These are phyloP conservation scores for Gonioctena quinquepunctata DNA, from an alignment of 1,140 invertebrate species.

Conservation along the genomic window DNA sequence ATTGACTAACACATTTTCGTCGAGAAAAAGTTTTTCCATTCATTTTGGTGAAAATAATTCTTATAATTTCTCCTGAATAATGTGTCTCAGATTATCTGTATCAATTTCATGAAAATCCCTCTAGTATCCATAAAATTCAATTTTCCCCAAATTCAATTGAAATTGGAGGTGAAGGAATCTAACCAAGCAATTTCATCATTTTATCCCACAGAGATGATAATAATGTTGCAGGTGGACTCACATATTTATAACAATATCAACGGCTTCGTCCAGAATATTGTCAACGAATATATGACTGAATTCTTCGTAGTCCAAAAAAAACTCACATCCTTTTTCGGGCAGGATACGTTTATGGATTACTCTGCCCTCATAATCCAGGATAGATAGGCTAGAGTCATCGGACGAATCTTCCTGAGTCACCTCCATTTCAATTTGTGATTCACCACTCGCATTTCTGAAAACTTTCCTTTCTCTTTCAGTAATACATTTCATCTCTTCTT, in stretches of 20 bases:
- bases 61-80: too few species aligned
- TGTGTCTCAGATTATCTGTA: too few species aligned
- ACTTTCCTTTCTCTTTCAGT: not conserved
- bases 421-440: not conserved
- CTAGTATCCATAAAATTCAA: too few species aligned
- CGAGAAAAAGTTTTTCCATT: too few species aligned
- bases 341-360: not conserved
- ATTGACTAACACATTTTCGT: too few species aligned
- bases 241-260: not conserved
- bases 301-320: not conserved
- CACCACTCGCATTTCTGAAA: not conserved
- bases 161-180: too few species aligned
- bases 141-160: too few species aligned
- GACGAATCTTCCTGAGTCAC: too few species aligned
- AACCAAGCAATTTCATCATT: too few species aligned
- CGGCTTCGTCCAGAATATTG: not conserved
- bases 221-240: not conserved
- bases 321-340: not conserved
- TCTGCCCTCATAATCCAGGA: not conserved
- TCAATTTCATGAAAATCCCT: too few species aligned
- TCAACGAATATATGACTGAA: constrained; percentile 2
- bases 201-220: too few species aligned
- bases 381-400: not conserved
- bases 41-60: too few species aligned
- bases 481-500: not conserved